These are phyloP conservation scores for Thera britannica DNA, from an alignment of 2,888 invertebrate genomes.

Conservation along the genomic window DNA sequence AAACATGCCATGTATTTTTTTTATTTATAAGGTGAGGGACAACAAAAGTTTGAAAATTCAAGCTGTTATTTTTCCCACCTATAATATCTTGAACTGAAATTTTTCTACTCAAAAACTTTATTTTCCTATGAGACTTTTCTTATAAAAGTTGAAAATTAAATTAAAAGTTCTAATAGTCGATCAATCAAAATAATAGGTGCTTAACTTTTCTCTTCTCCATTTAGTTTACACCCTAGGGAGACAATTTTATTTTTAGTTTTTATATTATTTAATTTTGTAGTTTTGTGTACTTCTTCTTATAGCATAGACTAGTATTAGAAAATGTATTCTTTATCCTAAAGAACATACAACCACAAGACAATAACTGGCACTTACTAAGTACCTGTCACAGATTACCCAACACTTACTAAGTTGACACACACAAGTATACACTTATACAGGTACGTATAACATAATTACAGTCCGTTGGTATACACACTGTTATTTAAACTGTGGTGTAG, in stretches of 20 bases:
- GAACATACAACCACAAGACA: conserved; percentile 14
- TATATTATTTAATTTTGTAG: background rate
- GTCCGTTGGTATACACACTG: conserved; percentile 44
- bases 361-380: conserved; percentile 27
- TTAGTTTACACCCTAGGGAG: conserved; percentile 47
- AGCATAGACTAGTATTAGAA: no score
- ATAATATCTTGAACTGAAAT: background rate
- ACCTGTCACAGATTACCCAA: conserved; percentile 1
- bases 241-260: conserved; percentile 55
- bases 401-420: conserved; percentile 32
- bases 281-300: background rate
- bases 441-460: conserved; percentile 57
- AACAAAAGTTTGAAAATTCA: background rate
- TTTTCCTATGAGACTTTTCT: conserved; percentile 7
- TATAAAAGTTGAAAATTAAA: conserved; percentile 19
- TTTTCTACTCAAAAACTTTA: conserved; percentile 10
- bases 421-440: conserved; percentile 24
- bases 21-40: background rate
- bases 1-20: no score
- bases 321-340: no score
- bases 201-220: conserved; percentile 40
- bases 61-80: conserved; percentile 4
- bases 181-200: conserved; percentile 54
- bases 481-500: conserved; percentile 41
- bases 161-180: conserved; percentile 45